phyloP scores from a whole-genome alignment of 2,888 invertebrate species.

The Melipona beecheii region DNA sequence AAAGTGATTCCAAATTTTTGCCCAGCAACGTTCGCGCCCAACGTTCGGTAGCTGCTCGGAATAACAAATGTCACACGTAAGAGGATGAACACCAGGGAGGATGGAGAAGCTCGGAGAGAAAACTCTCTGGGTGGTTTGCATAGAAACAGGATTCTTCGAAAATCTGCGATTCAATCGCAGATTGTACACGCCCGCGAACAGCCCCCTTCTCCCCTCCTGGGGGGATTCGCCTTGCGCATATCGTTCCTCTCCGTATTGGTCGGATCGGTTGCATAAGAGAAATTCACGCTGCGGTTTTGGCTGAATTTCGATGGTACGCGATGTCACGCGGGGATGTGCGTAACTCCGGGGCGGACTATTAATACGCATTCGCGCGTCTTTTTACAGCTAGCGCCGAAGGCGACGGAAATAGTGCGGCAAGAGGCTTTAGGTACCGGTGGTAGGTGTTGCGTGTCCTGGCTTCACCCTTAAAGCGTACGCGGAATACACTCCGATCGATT shows the following conservation, averaged over 20 bases:
- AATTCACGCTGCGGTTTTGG: slow-evolving; percentile 61
- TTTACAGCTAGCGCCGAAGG: slow-evolving; percentile 64
- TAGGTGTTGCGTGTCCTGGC: slow-evolving; percentile 39
- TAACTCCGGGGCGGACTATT: slow-evolving; percentile 67
- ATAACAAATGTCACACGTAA: not conserved
- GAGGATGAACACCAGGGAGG: too few relatives aligned
- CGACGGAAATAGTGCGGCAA: slow-evolving; percentile 71
- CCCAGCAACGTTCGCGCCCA: not conserved
- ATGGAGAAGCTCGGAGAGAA: not conserved
- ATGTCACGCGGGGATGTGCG: slow-evolving; percentile 63
- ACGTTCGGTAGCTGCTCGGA: not conserved
- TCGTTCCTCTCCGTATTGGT: slow-evolving; percentile 21
- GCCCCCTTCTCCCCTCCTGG: not conserved
- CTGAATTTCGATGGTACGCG: slow-evolving; percentile 67
- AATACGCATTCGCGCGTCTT: slow-evolving; percentile 72
- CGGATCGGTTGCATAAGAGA: slow-evolving; percentile 58
- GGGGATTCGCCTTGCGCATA: not conserved
- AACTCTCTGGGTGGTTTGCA: not conserved
- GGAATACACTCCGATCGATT: slow-evolving; percentile 10
- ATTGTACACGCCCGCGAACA: not conserved
- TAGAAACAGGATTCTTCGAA: not conserved
- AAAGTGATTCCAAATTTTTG: not conserved
- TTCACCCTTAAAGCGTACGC: slow-evolving; percentile 52
- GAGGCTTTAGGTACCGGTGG: slow-evolving; percentile 56
- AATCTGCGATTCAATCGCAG: slow-evolving; percentile 14